These are phyloP conservation scores for Sebastes minor DNA, from an alignment of 2,797 vertebrate genomes.

Conservation along the genomic window DNA sequence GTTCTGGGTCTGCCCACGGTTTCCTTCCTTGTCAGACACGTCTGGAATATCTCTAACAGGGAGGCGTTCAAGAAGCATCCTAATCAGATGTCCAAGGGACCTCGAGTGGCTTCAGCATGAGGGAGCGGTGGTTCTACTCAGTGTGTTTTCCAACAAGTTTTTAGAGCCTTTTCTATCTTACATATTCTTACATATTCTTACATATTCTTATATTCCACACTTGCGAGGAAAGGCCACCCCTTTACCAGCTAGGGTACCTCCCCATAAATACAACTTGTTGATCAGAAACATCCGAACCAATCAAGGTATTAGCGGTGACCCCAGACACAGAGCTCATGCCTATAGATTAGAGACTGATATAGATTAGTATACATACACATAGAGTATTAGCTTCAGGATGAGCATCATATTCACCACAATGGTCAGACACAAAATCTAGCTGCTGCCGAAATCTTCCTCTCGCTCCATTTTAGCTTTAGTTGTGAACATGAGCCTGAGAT, in stretches of 20 bases:
- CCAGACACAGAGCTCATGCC: neutral
- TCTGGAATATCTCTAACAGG: conserved; percentile 21
- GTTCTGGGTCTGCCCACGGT: conserved; percentile 6
- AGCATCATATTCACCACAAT: neutral
- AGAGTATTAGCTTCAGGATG: neutral
- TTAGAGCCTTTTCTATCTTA: neutral
- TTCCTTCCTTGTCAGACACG: conserved; percentile 14
- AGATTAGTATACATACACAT: neutral
- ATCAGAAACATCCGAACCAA: neutral
- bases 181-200: no score
- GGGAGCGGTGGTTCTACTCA: neutral
- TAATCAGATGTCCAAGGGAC: conserved; percentile 24
- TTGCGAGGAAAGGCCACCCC: neutral
- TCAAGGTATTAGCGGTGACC: neutral
- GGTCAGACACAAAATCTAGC: neutral
- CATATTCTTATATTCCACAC: neutral
- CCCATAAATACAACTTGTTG: neutral
- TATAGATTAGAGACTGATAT: neutral
- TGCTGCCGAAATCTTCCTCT: neutral
- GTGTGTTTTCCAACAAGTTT: neutral
- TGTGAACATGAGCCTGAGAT: neutral
- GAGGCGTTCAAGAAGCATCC: neutral
- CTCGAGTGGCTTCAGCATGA: neutral
- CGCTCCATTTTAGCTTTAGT: neutral
- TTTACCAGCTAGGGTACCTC: neutral